Evolutionary conservation across 1,140 invertebrate genomes (phyloP), one percentile per base, ranked within the genome.

Genomic region (Conopomorpha cramerella): DNA sequence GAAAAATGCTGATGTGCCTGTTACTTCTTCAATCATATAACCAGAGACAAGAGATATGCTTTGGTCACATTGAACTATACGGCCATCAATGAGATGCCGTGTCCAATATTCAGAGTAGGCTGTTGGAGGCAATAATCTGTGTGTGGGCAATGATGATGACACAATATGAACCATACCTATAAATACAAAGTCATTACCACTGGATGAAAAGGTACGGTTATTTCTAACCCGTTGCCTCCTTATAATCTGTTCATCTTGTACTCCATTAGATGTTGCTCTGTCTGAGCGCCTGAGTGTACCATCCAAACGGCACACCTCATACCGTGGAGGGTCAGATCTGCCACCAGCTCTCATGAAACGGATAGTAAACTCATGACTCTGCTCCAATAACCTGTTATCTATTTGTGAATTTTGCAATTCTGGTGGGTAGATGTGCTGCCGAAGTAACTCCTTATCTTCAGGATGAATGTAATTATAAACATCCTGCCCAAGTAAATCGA

Each of bases 31-130:
- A 10, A 87, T 86, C 84, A 95, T 85, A 55, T 93, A 93, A 2
- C 92, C 92, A 44, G 89, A 87, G 7, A 93, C 87, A 31, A 90
- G 77, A 3, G 91, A 91, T 51, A 95, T 93, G 52, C 91, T 84
- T 51, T 94, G 92, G 72, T 95, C 92, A 50, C 89, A 90, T 55
- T 88, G 91, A 23, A 94, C 86, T 39, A 95, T 93, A 31, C 86
- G 81, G 1, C 92, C 92, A 77, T 94, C 90, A 27, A 92, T 81
- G 32, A 91, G 77, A 71, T 95, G 92, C 26, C 91, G 79, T 0
- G 92, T 94, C 43, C 90, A 84, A 60, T 95, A 95, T 66, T 94
- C 92, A 84, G 48, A 91, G 67, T 49, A 91, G 55, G 30, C 88
- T 62, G 60, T 87, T 81, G 34, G 84, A 79, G 49, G 90, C 33